Percentiles rank a stretch among this genome's conserved stretches.
Evolutionary conservation across 2,888 invertebrate species (phyloP).

Genomic region (Syrista parreyssii): DNA sequence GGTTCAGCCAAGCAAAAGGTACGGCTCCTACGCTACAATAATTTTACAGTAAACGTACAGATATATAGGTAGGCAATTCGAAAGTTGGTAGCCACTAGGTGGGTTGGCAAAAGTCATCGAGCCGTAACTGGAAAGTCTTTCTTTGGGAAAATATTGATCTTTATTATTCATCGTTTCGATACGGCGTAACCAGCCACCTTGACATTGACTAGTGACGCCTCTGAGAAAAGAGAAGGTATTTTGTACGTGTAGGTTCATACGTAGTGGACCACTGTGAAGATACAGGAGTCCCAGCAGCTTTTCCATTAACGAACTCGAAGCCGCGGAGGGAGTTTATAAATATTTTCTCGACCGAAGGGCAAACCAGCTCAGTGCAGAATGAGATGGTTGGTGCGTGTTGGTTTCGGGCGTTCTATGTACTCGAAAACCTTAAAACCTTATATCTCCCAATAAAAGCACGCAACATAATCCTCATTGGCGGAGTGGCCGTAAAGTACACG

Average conservation of each 20-base stretch:
- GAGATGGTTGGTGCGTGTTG: background rate
- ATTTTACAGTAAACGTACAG: background rate
- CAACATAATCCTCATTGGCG: slow-evolving; percentile 58
- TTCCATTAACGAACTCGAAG: background rate
- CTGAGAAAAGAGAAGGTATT: background rate
- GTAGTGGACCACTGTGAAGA: background rate
- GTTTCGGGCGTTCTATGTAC: background rate
- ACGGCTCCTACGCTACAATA: background rate
- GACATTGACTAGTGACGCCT: background rate
- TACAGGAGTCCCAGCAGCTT: background rate
- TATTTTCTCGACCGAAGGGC: background rate
- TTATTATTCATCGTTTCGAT: background rate
- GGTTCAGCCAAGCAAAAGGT: slow-evolving; percentile 17
- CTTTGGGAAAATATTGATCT: background rate
- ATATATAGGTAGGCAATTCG: background rate
- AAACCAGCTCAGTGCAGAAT: background rate
- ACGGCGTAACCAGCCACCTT: background rate
- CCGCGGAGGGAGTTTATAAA: background rate
- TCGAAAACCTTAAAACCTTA: slow-evolving; percentile 3
- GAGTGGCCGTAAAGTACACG: slow-evolving; percentile 46
- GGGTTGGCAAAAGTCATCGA: background rate
- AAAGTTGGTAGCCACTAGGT: background rate
- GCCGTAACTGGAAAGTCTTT: background rate
- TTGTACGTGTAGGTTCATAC: background rate
- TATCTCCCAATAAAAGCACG: slow-evolving; percentile 46